A percentile compares a stretch with the other conserved stretches of the same genome.
phyloP scores from a whole-genome alignment of 2,888 invertebrate genomes.

The Drosophila incognita region DNA sequence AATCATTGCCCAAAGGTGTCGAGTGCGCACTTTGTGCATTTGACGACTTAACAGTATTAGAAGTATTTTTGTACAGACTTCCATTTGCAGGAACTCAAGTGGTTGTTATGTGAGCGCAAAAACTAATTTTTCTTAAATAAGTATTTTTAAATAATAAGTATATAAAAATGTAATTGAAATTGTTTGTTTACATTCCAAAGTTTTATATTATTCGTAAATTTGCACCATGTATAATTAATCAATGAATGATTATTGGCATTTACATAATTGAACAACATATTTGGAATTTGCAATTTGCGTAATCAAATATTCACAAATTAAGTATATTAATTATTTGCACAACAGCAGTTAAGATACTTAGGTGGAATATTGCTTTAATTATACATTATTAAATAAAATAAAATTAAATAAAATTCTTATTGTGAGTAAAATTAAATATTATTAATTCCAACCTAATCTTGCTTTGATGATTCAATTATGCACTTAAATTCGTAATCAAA shows the following conservation, averaged over 20 bases:
- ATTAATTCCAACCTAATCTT: background rate
- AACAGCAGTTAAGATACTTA: background rate
- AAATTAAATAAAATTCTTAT: background rate
- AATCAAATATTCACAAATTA: background rate
- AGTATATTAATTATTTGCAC: too few relatives aligned
- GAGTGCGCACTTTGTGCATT: slow-evolving; percentile 42
- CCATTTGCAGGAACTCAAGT: background rate
- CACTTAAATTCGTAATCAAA: background rate
- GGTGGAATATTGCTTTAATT: background rate
- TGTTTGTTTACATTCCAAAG: background rate
- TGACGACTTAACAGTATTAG: slow-evolving; percentile 2
- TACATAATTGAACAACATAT: background rate
- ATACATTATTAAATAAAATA: background rate
- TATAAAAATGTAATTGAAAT: background rate
- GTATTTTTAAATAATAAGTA: background rate
- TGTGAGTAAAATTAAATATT: background rate
- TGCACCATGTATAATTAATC: background rate
- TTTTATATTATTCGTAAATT: background rate
- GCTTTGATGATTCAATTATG: background rate
- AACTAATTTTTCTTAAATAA: background rate
- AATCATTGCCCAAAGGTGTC: slow-evolving; percentile 53
- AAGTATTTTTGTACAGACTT: background rate
- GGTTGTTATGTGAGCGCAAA: background rate
- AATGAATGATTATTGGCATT: background rate
- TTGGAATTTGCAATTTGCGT: background rate